Evolutionary conservation across 2,888 invertebrate species (phyloP), one percentile per base, ranked within the genome.

Genomic region (Tenthredo notha): DNA sequence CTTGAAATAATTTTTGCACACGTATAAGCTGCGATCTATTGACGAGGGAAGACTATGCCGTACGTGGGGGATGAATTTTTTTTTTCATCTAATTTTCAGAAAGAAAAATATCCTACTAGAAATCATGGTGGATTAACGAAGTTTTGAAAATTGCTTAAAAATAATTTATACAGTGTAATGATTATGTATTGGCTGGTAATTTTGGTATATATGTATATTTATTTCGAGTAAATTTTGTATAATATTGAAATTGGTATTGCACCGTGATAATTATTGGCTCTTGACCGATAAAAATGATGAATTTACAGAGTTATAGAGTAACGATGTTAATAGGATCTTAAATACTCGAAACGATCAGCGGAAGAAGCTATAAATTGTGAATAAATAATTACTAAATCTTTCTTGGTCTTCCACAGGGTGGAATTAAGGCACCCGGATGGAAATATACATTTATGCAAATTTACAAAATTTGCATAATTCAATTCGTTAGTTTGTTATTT

Each of bases 401-500:
- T 47, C 37, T 67, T 43, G 47, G 83, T 61, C 43, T 83, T 65
- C 47, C 12, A 54, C 77, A 15, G 77, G 54, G 77, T 33, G 33
- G 3, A n/a, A 12, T 54, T 54, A 75, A 74, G 43, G 43, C 72
- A 43, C 54, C 25, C 21, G 37, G 47, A 83, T 70, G 83, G 70
- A 83, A 83, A 83, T 83, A 37, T 37, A 47, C 12, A 25, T 33
- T 50, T 50, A 83, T 83, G 82, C 7, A 83, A 83, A 83, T 83
- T 21, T 67, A 1, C 0, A 2, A 33, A 67, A 83, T 83, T 83
- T 87, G 86, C 87, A 87, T 90, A 91, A 92, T 91, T 92, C 91
- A 89, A 91, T 91, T 92, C 92, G 92, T 93, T 92, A 92, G 91
- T 88, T 88, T 87, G 91, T 92, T 92, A 92, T 92, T 92, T 92